Percentiles rank a stretch among this genome's conserved stretches.
Evolutionary conservation across 2,797 vertebrate species (phyloP).

Genomic region (Lycodopsis pacificus): DNA sequence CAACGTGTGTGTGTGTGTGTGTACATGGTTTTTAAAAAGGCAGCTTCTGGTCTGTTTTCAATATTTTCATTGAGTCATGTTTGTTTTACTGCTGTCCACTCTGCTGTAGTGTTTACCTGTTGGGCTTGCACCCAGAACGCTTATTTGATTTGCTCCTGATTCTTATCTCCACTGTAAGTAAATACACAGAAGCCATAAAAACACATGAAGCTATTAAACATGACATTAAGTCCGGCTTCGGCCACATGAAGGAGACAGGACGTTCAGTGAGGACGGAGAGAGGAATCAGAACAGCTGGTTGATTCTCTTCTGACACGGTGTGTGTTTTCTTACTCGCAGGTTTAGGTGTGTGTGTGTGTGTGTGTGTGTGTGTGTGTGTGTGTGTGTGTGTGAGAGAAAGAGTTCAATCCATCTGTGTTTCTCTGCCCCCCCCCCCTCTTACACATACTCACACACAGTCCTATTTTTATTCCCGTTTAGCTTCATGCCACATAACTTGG

Average conservation of each 20-base stretch:
- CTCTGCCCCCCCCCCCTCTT: constrained; percentile 22
- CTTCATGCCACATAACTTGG: constrained; percentile 84
- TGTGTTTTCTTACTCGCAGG: constrained; percentile 35
- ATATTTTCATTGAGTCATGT: constrained; percentile 8
- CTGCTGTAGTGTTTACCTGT: constrained; percentile 58
- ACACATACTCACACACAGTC: constrained; percentile 36
- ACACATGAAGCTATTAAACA: constrained; percentile 51
- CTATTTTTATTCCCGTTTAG: constrained; percentile 85
- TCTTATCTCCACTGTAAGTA: constrained; percentile 58
- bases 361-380: no score
- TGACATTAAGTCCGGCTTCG: constrained; percentile 42
- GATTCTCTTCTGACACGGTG: constrained; percentile 40
- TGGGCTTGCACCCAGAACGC: neutral
- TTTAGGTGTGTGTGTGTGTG: neutral
- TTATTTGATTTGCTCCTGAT: constrained; percentile 62
- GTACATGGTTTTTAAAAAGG: no score
- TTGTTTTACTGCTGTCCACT: constrained; percentile 57
- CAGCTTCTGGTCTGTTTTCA: no score
- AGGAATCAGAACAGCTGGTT: constrained; percentile 63
- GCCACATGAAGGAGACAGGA: constrained; percentile 55
- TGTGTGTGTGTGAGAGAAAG: constrained; percentile 4
- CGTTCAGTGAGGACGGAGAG: constrained; percentile 20
- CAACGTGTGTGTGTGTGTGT: neutral
- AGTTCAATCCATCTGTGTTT: constrained; percentile 62
- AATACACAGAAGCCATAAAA: constrained; percentile 51